A percentile compares a stretch with the other conserved stretches of the same genome.
phyloP scores from a whole-genome alignment of 2,888 invertebrate genomes.

The Pachliopta kotzebuea region DNA sequence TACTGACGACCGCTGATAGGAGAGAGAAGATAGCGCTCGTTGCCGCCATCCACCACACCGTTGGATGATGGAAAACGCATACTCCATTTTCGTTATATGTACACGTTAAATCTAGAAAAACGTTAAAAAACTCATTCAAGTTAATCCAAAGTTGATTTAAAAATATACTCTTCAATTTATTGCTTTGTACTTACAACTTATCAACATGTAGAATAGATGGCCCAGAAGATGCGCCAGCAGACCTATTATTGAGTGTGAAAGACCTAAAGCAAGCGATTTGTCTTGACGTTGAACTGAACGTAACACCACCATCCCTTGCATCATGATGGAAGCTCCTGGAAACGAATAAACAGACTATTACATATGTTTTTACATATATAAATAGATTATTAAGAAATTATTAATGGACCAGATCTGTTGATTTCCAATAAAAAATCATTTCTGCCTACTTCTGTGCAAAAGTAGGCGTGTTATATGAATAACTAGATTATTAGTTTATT shows the following conservation, averaged over 20 bases:
- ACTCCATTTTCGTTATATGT: slow-evolving; percentile 40
- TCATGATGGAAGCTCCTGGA: slow-evolving; percentile 58
- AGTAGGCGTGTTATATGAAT: too few relatives aligned
- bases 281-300: slow-evolving; percentile 52
- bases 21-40: slow-evolving; percentile 47
- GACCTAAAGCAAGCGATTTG: slow-evolving; percentile 56
- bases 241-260: slow-evolving; percentile 46
- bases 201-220: slow-evolving; percentile 54
- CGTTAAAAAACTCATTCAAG: neutral
- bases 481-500: too few relatives aligned
- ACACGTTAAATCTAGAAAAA: slow-evolving; percentile 53
- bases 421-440: too few relatives aligned
- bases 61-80: slow-evolving; percentile 51
- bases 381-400: too few relatives aligned
- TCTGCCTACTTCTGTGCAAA: too few relatives aligned
- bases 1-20: slow-evolving; percentile 46
- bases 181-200: slow-evolving; percentile 53
- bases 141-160: too few relatives aligned
- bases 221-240: slow-evolving; percentile 52
- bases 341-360: neutral
- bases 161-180: too few relatives aligned
- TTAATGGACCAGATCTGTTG: too few relatives aligned
- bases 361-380: too few relatives aligned
- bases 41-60: slow-evolving; percentile 46
- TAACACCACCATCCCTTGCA: slow-evolving; percentile 67